Conservation (phyloP, 2,888 invertebrate species). For the Dermolepida albohirtum region DNA sequence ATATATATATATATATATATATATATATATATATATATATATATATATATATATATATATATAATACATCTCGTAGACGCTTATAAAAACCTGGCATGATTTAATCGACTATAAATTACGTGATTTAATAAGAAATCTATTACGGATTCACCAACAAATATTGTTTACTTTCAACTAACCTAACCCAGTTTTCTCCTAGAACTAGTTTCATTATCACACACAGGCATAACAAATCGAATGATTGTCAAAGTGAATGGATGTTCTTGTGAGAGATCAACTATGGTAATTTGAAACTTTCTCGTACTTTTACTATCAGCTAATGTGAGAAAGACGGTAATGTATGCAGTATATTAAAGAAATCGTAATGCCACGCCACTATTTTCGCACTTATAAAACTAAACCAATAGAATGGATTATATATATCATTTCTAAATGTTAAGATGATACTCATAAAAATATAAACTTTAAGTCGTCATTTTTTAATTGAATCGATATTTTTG, state of each 20-base stretch:
- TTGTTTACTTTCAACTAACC: constrained; percentile 10
- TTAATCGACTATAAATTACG: too few relatives aligned
- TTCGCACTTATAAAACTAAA: neutral
- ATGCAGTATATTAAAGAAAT: neutral
- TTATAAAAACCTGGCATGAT: too few relatives aligned
- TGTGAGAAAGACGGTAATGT: constrained; percentile 13
- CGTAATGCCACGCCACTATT: neutral
- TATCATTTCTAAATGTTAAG: too few relatives aligned
- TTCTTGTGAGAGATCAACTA: constrained; percentile 30
- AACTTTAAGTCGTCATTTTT: too few relatives aligned
- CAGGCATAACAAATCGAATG: constrained; percentile 6
- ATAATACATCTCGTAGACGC: too few relatives aligned
- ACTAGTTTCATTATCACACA: constrained; percentile 2
- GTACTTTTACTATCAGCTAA: constrained; percentile 24
- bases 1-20: too few relatives aligned
- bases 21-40: too few relatives aligned
- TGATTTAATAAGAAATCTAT: too few relatives aligned
- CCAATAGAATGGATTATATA: neutral
- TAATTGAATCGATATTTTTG: too few relatives aligned
- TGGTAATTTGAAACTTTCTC: constrained; percentile 26
- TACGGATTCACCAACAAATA: too few relatives aligned
- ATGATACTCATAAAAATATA: too few relatives aligned
- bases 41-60: too few relatives aligned
- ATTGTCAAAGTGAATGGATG: constrained; percentile 22
- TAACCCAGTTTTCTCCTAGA: constrained; percentile 1